Base-by-base conservation (phyloP, 64 coral and sea anemone species). In the Montipora foliosa region DNA sequence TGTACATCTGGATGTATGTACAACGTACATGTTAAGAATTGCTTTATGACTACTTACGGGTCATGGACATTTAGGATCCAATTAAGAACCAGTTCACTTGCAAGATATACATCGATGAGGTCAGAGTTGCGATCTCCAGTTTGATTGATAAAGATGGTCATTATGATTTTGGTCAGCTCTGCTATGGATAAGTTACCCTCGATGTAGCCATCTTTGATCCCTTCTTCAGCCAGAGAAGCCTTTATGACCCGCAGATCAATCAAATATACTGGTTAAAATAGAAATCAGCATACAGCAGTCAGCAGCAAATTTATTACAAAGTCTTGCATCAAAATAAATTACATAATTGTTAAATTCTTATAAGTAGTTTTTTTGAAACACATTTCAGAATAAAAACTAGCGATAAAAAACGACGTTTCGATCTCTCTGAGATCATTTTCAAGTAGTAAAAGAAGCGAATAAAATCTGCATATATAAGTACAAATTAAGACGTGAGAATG, bases 41-140 rank as follows among this genome's bases (percentile, higher is more conserved):
- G 11, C 4, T 67, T 21, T 50, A 0, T 20, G 2, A 19, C 25
- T 72, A 96, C 96, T 98, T 80, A 98, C 96, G 93, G 96, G 51
- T 98, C 96, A 98, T 95, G 95, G n/a, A 93, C 91, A 93, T 98
- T 98, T 15, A 98, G 79, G 8, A 98, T 90, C 96, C 93, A 98
- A 75, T 98, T 98, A 17, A 98, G 89, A 2, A 87, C 84, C 55
- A 98, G 91, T 78, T 98, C 96, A 90, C 93, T 98, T 90, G 93
- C 92, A 10, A 98, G 80, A 6, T 81, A 90, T 13, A 95, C 75
- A 50, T 98, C 87, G 5, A 98, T 89, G 48, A 17, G 78, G 5
- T 53, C 86, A 6, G 14, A 47, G 70, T 48, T 68, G 2, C 47
- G 78, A 74, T 93, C 90, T 4, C 93, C 90, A 95, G 89, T 93